These are phyloP conservation scores for Kradibia gibbosae DNA, from an alignment of 1,140 invertebrate species.

Conservation along the genomic window DNA sequence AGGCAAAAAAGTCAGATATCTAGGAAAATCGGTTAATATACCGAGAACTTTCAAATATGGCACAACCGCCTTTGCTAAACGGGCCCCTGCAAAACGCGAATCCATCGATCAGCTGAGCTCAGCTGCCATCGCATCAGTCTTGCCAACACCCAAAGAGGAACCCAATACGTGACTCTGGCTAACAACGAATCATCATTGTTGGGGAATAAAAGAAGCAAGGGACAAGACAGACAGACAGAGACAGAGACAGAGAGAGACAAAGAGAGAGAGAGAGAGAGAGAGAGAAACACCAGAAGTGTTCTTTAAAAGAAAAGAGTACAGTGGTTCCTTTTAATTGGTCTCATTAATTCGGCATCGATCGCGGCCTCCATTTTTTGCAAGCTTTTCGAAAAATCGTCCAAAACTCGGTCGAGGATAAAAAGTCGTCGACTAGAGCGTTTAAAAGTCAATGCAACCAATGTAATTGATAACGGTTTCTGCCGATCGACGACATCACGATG, in stretches of 20 bases:
- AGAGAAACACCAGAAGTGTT: not conserved
- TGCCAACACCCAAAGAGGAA: conserved; percentile 19
- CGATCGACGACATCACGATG: conserved; percentile 23
- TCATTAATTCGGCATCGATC: conserved; percentile 44
- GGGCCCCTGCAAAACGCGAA: not conserved
- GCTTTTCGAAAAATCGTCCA: not conserved
- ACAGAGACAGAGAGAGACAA: not conserved
- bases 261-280: conserved; percentile 1
- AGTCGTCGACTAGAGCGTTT: conserved; percentile 30
- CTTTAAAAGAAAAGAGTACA: conserved; percentile 32
- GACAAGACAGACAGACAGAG: not conserved
- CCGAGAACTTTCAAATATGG: conserved; percentile 14
- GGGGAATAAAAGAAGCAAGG: not conserved
- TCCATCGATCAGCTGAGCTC: conserved; percentile 31
- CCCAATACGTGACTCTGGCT: not conserved
- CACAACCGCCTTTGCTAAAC: not conserved
- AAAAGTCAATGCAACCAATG: conserved; percentile 38
- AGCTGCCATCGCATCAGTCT: not conserved
- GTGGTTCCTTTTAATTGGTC: conserved; percentile 42
- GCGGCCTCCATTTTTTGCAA: not conserved
- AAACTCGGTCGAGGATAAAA: conserved; percentile 2
- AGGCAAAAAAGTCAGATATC: not conserved
- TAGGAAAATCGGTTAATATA: not conserved
- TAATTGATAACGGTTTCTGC: conserved; percentile 47
- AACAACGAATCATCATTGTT: not conserved